Conservation (phyloP, 64 coral and sea anemone species). For the Montipora sp. region DNA sequence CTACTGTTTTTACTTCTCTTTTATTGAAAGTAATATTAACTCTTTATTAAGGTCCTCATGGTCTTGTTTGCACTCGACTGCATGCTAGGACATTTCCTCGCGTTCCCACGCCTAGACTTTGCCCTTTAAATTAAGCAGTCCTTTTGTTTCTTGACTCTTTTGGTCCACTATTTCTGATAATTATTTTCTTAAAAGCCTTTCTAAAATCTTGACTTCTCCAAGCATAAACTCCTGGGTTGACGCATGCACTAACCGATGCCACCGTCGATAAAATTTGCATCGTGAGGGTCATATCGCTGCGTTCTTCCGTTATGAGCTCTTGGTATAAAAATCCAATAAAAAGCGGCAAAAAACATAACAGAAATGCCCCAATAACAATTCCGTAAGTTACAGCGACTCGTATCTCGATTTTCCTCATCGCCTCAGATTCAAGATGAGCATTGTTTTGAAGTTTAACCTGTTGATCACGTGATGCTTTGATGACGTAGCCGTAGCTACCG, state of each 20-base stretch:
- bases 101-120: no score
- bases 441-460: conserved; percentile 16
- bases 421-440: conserved; percentile 16
- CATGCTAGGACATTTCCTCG: no score
- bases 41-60: no score
- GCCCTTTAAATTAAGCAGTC: no score
- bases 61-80: no score
- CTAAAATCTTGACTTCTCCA: conserved; percentile 71
- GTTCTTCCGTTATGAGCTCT: conserved; percentile 13
- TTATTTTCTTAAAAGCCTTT: conserved; percentile 60
- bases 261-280: background rate
- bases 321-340: conserved; percentile 47
- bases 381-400: conserved; percentile 55
- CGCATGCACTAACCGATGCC: conserved; percentile 17
- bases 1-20: no score
- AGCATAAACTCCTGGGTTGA: conserved; percentile 63
- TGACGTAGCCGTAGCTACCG: conserved; percentile 49
- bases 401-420: conserved; percentile 32
- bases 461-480: conserved; percentile 58
- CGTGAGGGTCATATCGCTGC: background rate
- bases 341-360: conserved; percentile 62
- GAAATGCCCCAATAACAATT: conserved; percentile 44
- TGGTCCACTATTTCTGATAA: background rate
- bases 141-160: no score
- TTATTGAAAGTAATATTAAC: no score